Evolutionary conservation across 2,888 invertebrate genomes (phyloP), one percentile per base, ranked within the genome.

Genomic region (Scaptodrosophila latifasciaeformis): DNA sequence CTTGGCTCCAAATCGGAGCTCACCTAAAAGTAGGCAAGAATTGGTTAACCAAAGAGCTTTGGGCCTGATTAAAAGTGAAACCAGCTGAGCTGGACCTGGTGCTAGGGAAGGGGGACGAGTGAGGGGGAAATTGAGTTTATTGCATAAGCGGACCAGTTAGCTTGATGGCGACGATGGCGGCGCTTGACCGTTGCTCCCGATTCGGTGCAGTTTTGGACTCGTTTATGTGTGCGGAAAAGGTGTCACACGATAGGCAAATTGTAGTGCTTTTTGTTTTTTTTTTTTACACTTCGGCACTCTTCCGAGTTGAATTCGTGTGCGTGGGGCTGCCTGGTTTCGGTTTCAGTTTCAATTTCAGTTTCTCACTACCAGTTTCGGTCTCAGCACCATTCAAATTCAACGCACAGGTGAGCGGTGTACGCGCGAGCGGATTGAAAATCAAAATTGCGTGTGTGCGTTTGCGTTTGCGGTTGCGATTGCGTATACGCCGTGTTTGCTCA

Each of bases 11-110:
- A 30, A 12, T 4, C 21, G 7, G 21, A n/a, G 6, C 7, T 3
- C 40, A 21, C 60, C 60, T 27, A 54, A 60, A 60, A 60, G 60
- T 60, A 54, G 42, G 47, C 60, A 60, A 13, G 1, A 10, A 6
- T 2, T 15, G 1, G 31, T 9, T 27, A n/a, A n/a, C n/a, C n/a
- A 31, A 10, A 31, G 31, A 5, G 2, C 21, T 2, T 2, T 9
- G 29, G n/a, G n/a, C n/a, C 6, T 35, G 19, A 81, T 67, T 44
- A 78, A 82, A 82, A 82, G 78, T 75, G 77, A 82, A 83, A 79
- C 59, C 51, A 50, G 53, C 52, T 9, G 18, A 53, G 46, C 50
- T 46, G 52, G 48, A 49, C 55, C n/a, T 51, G 67, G 63, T 55
- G 66, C 34, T 10, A 5, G 57, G 52, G n/a, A 29, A 42, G 17